Conservation (phyloP, 2,113 vertebrate genomes). For the Oryzias javanicus region DNA sequence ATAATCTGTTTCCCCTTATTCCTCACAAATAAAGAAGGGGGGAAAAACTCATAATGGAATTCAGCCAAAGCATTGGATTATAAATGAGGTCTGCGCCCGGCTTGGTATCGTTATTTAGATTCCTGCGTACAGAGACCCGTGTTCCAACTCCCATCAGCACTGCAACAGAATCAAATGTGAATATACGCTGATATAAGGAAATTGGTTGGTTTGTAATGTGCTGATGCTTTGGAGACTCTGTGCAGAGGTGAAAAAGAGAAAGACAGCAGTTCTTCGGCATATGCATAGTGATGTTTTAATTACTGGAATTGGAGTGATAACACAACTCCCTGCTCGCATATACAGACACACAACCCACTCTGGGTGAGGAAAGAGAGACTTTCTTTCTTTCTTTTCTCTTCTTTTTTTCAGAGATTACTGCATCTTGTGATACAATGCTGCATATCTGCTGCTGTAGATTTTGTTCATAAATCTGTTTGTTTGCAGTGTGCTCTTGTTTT, state of each 20-base stretch:
- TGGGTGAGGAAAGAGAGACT: slow-evolving; percentile 30
- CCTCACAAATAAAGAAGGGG: slow-evolving; percentile 83
- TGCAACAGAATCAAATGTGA: slow-evolving; percentile 94
- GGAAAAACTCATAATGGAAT: slow-evolving; percentile 90
- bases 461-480: slow-evolving; percentile 35
- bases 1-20: slow-evolving; percentile 77
- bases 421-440: slow-evolving; percentile 33
- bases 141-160: slow-evolving; percentile 96
- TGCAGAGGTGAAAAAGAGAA: slow-evolving; percentile 59
- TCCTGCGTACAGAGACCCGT: slow-evolving; percentile 92
- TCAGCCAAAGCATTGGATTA: slow-evolving; percentile 93
- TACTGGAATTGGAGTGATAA: slow-evolving; percentile 75
- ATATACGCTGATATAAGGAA: slow-evolving; percentile 97
- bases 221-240: slow-evolving; percentile 88
- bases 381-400: slow-evolving; percentile 39
- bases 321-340: slow-evolving; percentile 55
- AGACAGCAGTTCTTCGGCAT: slow-evolving; percentile 74
- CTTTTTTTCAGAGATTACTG: slow-evolving; percentile 19
- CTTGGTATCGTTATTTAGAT: slow-evolving; percentile 96
- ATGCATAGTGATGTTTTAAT: slow-evolving; percentile 79
- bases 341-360: slow-evolving; percentile 4
- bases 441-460: slow-evolving; percentile 26
- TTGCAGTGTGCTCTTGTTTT: slow-evolving; percentile 20
- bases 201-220: slow-evolving; percentile 97
- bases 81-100: slow-evolving; percentile 98